Evolutionary conservation across 2,888 invertebrate genomes (phyloP), one percentile per base, ranked within the genome.

Genomic region (Arctia plantaginis): DNA sequence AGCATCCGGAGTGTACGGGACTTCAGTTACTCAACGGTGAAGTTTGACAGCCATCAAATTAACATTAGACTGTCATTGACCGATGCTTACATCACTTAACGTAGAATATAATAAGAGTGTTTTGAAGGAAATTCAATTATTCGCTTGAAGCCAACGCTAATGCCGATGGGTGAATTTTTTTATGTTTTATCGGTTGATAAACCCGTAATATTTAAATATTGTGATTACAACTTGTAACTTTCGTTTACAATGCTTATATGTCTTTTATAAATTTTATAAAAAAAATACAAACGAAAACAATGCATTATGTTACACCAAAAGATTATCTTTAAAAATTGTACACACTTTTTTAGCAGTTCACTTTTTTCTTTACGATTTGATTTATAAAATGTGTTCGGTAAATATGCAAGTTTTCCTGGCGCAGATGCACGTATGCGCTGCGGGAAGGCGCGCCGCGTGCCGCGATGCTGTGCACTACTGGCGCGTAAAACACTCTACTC

Each of bases 391-490:
- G n/a, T 33, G 65, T 69, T 62, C 59, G 39, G 75, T 66, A 55
- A 70, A 77, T 75, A 76, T 78, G 78, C 75, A 78, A 85, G 83
- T 79, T 87, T 88, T 88, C 85, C 86, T 85, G 87, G 33, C 82
- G 77, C 86, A 87, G 86, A 83, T 90, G 88, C 73, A 73, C 86
- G 88, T 87, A 84, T 85, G 90, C 87, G 87, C 86, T 87, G 90
- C 92, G 91, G 89, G 89, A 89, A 83, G 89, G 87, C 87, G 85
- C 82, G 87, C 83, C 90, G 88, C 91, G 89, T 90, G 91, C 90
- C 91, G 91, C 91, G 91, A 88, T 88, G 86, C 85, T 86, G 93
- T 93, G 89, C 91, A 92, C 92, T 92, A 93, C 93, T 93, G 93
- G 89, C 89, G 90, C 87, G 87, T 86, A 87, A 88, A 87, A 86